Evolutionary conservation across 2,888 invertebrate species (phyloP).

Genomic region (Drosophila paracracens): DNA sequence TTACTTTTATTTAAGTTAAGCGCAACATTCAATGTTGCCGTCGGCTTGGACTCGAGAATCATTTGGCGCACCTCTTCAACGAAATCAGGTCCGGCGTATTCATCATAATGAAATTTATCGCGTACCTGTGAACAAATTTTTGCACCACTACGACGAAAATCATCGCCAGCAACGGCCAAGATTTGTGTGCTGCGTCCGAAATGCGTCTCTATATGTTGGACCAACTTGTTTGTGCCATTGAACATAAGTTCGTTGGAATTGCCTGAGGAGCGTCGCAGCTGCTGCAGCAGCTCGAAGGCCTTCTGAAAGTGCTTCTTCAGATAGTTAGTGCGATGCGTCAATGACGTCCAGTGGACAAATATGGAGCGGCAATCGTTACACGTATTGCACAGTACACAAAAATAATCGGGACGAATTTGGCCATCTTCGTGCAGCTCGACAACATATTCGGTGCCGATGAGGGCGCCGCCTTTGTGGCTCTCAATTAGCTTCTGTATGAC

Average conservation of each 20-base stretch:
- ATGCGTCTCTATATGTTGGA: conserved; percentile 90
- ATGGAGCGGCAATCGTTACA: conserved; percentile 92
- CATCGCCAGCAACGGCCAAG: conserved; percentile 88
- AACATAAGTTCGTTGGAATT: conserved; percentile 19
- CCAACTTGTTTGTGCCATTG: conserved; percentile 73
- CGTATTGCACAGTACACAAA: conserved; percentile 92
- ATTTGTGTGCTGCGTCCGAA: conserved; percentile 89
- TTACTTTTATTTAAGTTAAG: conserved; percentile 84
- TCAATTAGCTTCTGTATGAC: conserved; percentile 86
- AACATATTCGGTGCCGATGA: conserved; percentile 91
- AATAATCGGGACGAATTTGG: conserved; percentile 90
- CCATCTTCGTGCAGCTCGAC: conserved; percentile 89
- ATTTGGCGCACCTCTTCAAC: conserved; percentile 85
- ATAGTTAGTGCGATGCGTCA: conserved; percentile 91
- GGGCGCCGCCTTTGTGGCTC: conserved; percentile 84
- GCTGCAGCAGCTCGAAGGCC: conserved; percentile 86
- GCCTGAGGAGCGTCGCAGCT: conserved; percentile 37
- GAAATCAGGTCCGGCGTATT: conserved; percentile 87
- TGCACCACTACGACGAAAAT: conserved; percentile 89
- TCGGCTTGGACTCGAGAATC: conserved; percentile 56
- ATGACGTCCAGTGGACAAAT: conserved; percentile 91
- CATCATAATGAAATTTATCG: conserved; percentile 89
- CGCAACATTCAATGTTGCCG: conserved; percentile 47
- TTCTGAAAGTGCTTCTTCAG: conserved; percentile 86
- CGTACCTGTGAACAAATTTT: conserved; percentile 88